phyloP scores from a whole-genome alignment of 2,888 invertebrate species.

The Brassicogethes aeneus region DNA sequence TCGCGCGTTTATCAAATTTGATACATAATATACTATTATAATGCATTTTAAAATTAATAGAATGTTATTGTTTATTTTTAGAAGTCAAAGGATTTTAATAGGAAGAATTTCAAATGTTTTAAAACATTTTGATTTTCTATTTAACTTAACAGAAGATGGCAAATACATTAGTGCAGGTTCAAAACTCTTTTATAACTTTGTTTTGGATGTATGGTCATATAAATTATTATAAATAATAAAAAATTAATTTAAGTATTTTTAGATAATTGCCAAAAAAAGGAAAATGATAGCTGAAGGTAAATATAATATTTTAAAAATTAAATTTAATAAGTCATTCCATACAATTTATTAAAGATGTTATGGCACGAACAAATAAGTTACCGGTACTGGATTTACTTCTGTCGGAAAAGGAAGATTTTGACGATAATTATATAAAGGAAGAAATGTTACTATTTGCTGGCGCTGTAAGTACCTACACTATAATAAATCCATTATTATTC shows the following conservation, averaged over 20 bases:
- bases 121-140: background rate
- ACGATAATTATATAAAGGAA: background rate
- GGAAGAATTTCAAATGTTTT: background rate
- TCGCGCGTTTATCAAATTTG: too few relatives aligned
- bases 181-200: too few relatives aligned
- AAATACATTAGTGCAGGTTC: too few relatives aligned
- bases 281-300: background rate
- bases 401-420: background rate
- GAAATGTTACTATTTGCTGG: background rate
- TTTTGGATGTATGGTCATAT: too few relatives aligned
- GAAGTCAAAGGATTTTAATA: background rate
- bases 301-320: too few relatives aligned
- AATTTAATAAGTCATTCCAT: too few relatives aligned
- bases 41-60: background rate
- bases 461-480: background rate
- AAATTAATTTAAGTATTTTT: background rate
- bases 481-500: background rate
- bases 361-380: background rate
- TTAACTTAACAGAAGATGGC: too few relatives aligned
- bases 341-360: too few relatives aligned
- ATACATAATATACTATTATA: too few relatives aligned
- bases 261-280: background rate
- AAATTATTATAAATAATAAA: background rate
- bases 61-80: background rate
- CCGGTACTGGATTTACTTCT: background rate